Conservation (phyloP, 2,113 vertebrate species). For the Ptilorrhoa leucosticta region DNA sequence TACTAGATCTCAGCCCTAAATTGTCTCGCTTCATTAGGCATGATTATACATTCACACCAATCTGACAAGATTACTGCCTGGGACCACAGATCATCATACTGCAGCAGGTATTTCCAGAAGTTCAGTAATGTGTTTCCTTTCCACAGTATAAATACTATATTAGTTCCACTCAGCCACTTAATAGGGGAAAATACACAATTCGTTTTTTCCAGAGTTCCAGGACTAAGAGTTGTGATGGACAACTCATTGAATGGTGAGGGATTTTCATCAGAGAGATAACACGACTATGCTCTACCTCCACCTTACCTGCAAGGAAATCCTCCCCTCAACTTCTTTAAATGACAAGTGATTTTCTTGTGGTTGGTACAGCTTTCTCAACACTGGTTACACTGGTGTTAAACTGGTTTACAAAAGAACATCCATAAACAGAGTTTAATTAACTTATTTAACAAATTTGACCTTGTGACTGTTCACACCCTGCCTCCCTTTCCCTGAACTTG, state of each 20-base stretch:
- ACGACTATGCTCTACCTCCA: fast-evolving
- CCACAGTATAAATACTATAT: not conserved
- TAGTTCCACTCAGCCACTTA: not conserved
- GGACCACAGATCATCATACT: not conserved
- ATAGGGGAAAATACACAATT: not conserved
- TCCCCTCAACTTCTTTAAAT: not conserved
- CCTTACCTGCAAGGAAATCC: not conserved
- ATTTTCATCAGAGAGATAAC: not conserved
- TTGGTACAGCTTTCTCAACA: not conserved
- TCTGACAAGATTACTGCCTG: not conserved
- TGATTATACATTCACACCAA: not conserved
- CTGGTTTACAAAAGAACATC: not conserved
- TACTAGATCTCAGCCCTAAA: not conserved
- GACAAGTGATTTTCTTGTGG: not conserved
- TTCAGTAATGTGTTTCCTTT: not conserved
- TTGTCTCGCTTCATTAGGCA: not conserved
- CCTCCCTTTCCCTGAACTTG: not conserved
- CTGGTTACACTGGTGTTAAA: too few relatives aligned
- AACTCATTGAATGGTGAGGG: not conserved
- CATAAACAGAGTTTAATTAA: not conserved
- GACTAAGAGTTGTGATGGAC: not conserved
- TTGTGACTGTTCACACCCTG: not conserved
- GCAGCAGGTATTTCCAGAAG: not conserved
- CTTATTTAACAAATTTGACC: not conserved
- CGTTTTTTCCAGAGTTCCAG: not conserved